Evolutionary conservation across 2,888 invertebrate genomes (phyloP).

Genomic region (Drosophila mettleri): DNA sequence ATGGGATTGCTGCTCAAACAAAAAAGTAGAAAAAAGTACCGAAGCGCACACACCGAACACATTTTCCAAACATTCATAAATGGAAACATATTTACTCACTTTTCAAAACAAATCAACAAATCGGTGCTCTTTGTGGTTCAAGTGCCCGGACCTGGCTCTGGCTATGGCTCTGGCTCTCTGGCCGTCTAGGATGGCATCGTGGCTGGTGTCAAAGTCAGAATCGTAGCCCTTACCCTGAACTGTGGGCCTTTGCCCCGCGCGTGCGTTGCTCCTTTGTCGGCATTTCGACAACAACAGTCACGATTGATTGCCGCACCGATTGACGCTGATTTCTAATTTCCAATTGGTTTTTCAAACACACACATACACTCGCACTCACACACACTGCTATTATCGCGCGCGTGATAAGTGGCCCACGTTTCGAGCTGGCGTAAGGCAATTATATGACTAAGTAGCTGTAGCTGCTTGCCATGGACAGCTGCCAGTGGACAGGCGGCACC

Average conservation of each 20-base stretch:
- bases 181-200: constrained; percentile 18
- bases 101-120: constrained; percentile 81
- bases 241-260: constrained; percentile 43
- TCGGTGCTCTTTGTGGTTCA: constrained; percentile 80
- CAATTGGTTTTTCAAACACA: constrained; percentile 69
- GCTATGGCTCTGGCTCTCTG: not conserved
- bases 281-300: constrained; percentile 73
- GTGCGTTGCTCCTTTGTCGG: constrained; percentile 74
- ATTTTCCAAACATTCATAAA: constrained; percentile 80
- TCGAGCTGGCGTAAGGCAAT: constrained; percentile 52
- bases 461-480: constrained; percentile 64
- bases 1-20: constrained; percentile 80
- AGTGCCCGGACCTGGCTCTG: constrained; percentile 49
- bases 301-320: constrained; percentile 80
- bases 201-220: constrained; percentile 49
- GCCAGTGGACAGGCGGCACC: constrained; percentile 35
- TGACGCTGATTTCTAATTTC: constrained; percentile 79
- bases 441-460: constrained; percentile 60
- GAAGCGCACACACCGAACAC: constrained; percentile 56
- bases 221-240: constrained; percentile 45
- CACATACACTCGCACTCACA: constrained; percentile 33
- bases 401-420: constrained; percentile 69
- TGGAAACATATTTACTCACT: constrained; percentile 83
- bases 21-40: constrained; percentile 35
- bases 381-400: constrained; percentile 59